These are phyloP conservation scores for Hirundo rustica DNA, from an alignment of 2,797 vertebrate species.

Conservation along the genomic window DNA sequence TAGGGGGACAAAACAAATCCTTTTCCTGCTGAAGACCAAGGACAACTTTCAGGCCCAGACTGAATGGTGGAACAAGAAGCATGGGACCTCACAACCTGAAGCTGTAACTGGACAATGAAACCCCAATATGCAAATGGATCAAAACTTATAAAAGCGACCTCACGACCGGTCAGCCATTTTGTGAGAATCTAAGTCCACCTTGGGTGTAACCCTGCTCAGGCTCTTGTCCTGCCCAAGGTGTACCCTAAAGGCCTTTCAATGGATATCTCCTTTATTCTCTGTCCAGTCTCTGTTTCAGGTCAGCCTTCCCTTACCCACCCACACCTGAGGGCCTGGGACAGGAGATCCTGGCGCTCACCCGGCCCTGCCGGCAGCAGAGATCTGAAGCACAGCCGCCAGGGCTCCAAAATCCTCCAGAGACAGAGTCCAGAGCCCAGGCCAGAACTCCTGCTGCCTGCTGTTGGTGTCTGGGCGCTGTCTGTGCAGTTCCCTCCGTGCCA, in stretches of 20 bases:
- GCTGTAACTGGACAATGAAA: background rate
- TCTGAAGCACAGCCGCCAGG: accelerated
- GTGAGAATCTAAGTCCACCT: background rate
- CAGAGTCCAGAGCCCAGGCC: background rate
- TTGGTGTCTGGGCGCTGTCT: accelerated
- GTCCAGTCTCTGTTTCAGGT: background rate
- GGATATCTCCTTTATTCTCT: background rate
- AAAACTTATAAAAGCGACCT: background rate
- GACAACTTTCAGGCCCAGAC: background rate
- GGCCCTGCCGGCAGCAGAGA: background rate
- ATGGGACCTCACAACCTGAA: background rate
- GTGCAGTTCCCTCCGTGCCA: accelerated
- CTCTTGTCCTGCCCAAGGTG: background rate
- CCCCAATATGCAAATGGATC: background rate
- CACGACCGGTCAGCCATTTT: background rate
- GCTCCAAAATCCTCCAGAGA: background rate
- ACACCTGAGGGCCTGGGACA: accelerated
- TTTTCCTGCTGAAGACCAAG: background rate
- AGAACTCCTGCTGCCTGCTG: background rate
- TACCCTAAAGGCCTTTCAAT: background rate
- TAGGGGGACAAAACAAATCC: background rate
- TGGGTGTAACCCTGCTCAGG: background rate
- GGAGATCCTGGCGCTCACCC: background rate
- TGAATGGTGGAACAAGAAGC: background rate
- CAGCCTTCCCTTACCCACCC: background rate